Conservation (phyloP, 2,797 vertebrate species). For the Apodemus agrarius region DNA sequence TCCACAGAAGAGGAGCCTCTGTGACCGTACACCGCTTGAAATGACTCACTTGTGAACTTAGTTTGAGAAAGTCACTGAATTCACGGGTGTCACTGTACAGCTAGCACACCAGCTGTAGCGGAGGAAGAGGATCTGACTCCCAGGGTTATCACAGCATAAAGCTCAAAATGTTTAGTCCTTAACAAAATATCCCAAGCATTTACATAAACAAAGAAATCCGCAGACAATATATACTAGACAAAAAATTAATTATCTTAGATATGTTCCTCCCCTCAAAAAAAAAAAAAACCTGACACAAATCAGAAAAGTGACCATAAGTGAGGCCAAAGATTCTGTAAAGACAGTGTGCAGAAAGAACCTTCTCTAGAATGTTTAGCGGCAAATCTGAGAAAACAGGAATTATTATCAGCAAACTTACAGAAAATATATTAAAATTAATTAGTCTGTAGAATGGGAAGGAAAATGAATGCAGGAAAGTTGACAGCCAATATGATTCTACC, state of each 20-base stretch:
- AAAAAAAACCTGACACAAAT: background rate
- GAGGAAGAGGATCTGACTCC: background rate
- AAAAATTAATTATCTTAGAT: constrained; percentile 20
- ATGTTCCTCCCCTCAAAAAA: background rate
- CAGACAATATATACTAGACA: background rate
- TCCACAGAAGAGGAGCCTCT: background rate
- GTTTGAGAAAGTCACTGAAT: background rate
- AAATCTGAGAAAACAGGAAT: background rate
- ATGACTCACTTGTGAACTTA: background rate
- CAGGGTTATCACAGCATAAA: background rate
- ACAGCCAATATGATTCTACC: background rate
- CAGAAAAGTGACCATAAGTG: background rate
- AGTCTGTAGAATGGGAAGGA: background rate
- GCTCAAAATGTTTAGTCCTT: background rate
- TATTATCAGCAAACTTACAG: background rate
- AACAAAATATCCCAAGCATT: background rate
- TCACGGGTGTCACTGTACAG: background rate
- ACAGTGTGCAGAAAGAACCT: background rate
- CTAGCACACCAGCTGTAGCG: background rate
- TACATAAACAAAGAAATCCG: background rate
- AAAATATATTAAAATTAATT: background rate
- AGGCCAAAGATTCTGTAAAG: background rate
- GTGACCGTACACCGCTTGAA: background rate
- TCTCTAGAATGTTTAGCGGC: background rate
- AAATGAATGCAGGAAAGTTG: background rate